Evolutionary conservation across 2,113 vertebrate genomes (phyloP).

Genomic region (Myxocyprinus asiaticus): DNA sequence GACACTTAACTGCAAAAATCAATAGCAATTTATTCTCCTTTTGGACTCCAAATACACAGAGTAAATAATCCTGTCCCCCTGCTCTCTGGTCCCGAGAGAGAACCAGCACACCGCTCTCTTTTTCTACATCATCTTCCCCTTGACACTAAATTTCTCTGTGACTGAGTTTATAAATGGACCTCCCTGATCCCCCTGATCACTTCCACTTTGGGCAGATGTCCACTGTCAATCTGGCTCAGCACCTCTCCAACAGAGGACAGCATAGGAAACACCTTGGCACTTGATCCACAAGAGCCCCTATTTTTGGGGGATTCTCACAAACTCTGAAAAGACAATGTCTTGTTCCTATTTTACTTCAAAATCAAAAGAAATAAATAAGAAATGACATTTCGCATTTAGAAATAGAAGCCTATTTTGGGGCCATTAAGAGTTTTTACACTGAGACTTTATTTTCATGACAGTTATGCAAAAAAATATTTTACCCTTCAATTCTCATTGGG

Average conservation of each 20-base stretch:
- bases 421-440: too few relatives aligned
- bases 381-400: too few relatives aligned
- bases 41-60: conserved; percentile 81
- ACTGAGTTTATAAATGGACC: conserved; percentile 52
- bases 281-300: neutral
- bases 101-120: conserved; percentile 47
- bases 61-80: conserved; percentile 86
- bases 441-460: too few relatives aligned
- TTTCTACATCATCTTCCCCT: neutral
- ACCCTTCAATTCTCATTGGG: too few relatives aligned
- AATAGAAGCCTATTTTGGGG: too few relatives aligned
- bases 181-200: conserved; percentile 48
- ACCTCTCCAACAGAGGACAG: conserved; percentile 29
- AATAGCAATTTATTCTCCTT: conserved; percentile 90
- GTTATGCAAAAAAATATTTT: too few relatives aligned
- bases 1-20: conserved; percentile 82
- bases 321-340: too few relatives aligned
- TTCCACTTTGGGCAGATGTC: conserved; percentile 45
- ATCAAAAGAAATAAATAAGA: too few relatives aligned
- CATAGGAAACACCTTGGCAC: conserved; percentile 40
- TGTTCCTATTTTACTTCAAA: too few relatives aligned
- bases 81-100: conserved; percentile 74
- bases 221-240: conserved; percentile 38
- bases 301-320: too few relatives aligned
- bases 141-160: conserved; percentile 24